Base-by-base conservation (phyloP, 2,888 invertebrate species). In the Bimastos eiseni region DNA sequence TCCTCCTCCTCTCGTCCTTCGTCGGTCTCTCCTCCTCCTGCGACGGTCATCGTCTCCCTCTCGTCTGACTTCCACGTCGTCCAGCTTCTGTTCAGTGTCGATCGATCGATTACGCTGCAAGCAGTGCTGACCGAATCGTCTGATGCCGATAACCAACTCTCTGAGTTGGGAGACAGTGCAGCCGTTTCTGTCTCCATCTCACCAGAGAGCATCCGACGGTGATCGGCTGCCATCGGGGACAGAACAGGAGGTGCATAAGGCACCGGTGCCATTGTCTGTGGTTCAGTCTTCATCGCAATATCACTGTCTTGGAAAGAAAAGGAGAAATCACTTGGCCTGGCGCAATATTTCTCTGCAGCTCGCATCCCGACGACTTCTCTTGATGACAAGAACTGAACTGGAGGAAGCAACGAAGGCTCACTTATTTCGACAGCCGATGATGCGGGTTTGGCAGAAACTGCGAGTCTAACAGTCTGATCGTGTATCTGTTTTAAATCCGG, bases 121-220 rank as follows among this genome's bases (percentile, higher is more conserved):
- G 34, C 36, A 2, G 86, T 86, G 34, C 86, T 86, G 8, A 86
- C 86, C 33, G 86, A 86, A 86, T 86, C 37, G 86, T 86, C 86
- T 21, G 86, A 86, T 13, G 34, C 86, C 8, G 86, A 86, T 13
- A 86, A 36, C 70, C 70, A 70, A 2, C 11, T 5, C 11, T 70
- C 70, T 8, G 70, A n/a, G n/a, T 11, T n/a, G n/a, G 70, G 70
- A n/a, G 70, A 70, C 70, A 70, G 70, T 70, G 70, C 70, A 8
- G 70, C 70, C 70, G n/a, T n/a, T 8, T 70, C 70, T 13, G 70
- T 8, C 70, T 70, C 70, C 70, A 13, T n/a, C n/a, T 70, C 70
- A 1, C 70, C 70, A n/a, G 70, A 70, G 13, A 70, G 17, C 70
- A 70, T 70, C n/a, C 70, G 70, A 70, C 70, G 30, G 11, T n/a